Evolutionary conservation across 2,888 invertebrate species (phyloP), one percentile per base, ranked within the genome.

Genomic region (Phortica okadai): DNA sequence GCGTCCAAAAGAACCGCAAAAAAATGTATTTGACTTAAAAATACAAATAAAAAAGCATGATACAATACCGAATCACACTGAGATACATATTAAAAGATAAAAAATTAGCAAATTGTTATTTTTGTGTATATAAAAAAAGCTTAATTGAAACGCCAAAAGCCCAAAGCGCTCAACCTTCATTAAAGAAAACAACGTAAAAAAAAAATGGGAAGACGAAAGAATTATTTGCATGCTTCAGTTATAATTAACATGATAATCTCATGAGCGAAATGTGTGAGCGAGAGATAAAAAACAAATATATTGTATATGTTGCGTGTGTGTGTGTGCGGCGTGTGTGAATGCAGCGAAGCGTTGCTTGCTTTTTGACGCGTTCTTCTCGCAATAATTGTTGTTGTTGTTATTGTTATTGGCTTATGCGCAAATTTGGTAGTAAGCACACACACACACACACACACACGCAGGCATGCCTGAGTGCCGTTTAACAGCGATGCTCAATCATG

Each of bases 71-170:
- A 54, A 42, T 45, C 56, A 25, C 33, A 11, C 73, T 73, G 74
- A 81, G 73, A 33, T 33, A 33, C 78, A 78, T 78, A 14, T 56
- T n/a, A 62, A 25, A 50, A 81, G 74, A 82, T 73, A 79, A 77
- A 79, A 84, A 84, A 83, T 86, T 86, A 84, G 83, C 86, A 84
- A 84, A 84, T 84, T 81, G 81, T 84, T 84, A 86, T 86, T 86
- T 84, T 86, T 86, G 86, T 81, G 81, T 5, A 8, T 14, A 44
- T 7, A 64, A 21, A 62, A 62, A 62, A 62, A 21, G 82, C 82
- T 85, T 81, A 84, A 84, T 84, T 84, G 82, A 84, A 84, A 82
- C 74, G 85, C 79, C 78, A 83, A 84, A 76, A 79, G 83, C 79
- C 74, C 79, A 80, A 76, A 77, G 70, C 76, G 73, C 67, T 78